A percentile compares a stretch with the other conserved stretches of the same genome.
phyloP scores from a whole-genome alignment of 2,888 invertebrate genomes.

The Falcaria lacertinaria region DNA sequence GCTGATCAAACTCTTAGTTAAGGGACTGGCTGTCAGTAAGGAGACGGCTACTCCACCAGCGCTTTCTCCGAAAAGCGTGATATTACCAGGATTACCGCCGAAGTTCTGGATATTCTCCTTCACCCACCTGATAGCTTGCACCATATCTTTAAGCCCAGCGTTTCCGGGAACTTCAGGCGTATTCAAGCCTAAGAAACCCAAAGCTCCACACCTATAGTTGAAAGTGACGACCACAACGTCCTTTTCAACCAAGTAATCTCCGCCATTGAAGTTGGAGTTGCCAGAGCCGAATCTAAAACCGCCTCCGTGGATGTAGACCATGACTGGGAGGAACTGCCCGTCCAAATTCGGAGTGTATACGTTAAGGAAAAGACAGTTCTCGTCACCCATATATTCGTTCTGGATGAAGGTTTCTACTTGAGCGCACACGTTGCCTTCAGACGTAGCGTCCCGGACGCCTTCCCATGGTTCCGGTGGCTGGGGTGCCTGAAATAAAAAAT shows the following conservation, averaged over 20 bases:
- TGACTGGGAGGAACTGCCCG: constrained; percentile 71
- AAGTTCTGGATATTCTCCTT: constrained; percentile 64
- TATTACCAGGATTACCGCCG: constrained; percentile 62
- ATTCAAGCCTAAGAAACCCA: constrained; percentile 66
- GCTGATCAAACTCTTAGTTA: constrained; percentile 52
- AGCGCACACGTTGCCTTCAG: constrained; percentile 80
- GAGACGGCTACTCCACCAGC: constrained; percentile 49
- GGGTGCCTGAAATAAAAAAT: constrained; percentile 68
- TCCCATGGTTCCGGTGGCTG: constrained; percentile 79
- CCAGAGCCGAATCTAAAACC: constrained; percentile 76
- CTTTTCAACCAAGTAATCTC: constrained; percentile 77
- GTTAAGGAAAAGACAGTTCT: constrained; percentile 85
- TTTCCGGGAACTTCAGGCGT: constrained; percentile 71
- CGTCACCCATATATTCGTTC: constrained; percentile 72
- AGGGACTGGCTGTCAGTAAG: constrained; percentile 56
- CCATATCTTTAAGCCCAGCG: constrained; percentile 66
- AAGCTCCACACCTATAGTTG: constrained; percentile 73
- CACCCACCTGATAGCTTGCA: constrained; percentile 60
- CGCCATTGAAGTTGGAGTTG: constrained; percentile 64
- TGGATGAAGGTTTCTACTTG: constrained; percentile 71
- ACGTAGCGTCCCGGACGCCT: constrained; percentile 79
- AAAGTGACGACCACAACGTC: constrained; percentile 78
- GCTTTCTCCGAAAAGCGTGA: constrained; percentile 66
- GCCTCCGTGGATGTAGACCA: constrained; percentile 80
- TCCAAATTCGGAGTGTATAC: constrained; percentile 82